phyloP scores from a whole-genome alignment of 2,888 invertebrate genomes.

The Cantharis nigra region DNA sequence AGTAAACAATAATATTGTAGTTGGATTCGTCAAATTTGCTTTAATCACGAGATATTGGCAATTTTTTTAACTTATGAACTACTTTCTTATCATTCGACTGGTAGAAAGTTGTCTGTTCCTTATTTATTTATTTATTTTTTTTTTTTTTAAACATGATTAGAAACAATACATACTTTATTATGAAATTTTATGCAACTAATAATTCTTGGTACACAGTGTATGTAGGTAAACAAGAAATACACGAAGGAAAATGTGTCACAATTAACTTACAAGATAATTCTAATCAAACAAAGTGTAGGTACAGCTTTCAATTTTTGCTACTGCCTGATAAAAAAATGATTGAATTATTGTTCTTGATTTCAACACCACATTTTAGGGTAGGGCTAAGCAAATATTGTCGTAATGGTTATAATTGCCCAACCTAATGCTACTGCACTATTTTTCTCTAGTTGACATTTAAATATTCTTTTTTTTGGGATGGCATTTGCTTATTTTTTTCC shows the following conservation, averaged over 20 bases:
- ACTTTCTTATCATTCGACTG: background rate
- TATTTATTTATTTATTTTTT: background rate
- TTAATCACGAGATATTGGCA: background rate
- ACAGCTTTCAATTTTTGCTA: slow-evolving; percentile 18
- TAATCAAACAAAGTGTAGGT: slow-evolving; percentile 42
- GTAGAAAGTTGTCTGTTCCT: background rate
- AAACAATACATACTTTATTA: background rate
- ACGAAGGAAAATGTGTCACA: background rate
- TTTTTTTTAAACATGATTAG: background rate
- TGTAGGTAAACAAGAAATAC: slow-evolving; percentile 26
- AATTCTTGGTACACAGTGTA: background rate
- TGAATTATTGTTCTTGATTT: slow-evolving; percentile 27
- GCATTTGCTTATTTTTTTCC: slow-evolving; percentile 7
- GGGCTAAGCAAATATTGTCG: slow-evolving; percentile 33
- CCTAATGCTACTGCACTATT: slow-evolving; percentile 21
- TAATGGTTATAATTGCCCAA: slow-evolving; percentile 34
- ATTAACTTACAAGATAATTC: slow-evolving; percentile 41
- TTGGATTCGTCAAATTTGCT: background rate
- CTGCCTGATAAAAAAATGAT: slow-evolving; percentile 19
- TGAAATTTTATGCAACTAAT: background rate
- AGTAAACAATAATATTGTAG: background rate
- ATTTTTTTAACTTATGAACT: background rate
- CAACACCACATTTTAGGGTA: slow-evolving; percentile 29
- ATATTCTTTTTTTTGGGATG: slow-evolving; percentile 18
- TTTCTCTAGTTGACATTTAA: slow-evolving; percentile 23